Percentiles rank a stretch among this genome's conserved stretches.
Conservation (phyloP, 2,113 vertebrate species). For the Eulacestoma nigropectus region DNA sequence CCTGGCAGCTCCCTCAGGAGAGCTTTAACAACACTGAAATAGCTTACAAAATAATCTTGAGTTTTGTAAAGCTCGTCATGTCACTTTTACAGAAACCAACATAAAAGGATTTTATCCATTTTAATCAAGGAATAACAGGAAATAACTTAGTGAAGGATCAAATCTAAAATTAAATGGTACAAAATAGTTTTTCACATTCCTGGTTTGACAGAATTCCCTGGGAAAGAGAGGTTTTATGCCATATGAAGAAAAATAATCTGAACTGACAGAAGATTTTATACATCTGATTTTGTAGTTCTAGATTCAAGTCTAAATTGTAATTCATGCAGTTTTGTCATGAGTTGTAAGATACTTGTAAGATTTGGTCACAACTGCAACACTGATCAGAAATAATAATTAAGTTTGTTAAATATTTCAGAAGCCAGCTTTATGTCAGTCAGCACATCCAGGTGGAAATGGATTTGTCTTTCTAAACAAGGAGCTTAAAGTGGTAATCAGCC, state of each 20-base stretch:
- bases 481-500: not conserved
- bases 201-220: not conserved
- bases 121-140: not conserved
- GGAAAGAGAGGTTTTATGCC: not conserved
- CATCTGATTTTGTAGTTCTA: not conserved
- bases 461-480: not conserved
- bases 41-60: not conserved
- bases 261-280: not conserved
- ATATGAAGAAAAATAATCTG: not conserved
- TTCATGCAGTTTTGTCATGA: not conserved
- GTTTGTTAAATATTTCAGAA: slow-evolving; percentile 3
- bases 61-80: not conserved
- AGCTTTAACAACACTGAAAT: not conserved
- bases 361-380: not conserved
- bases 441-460: not conserved
- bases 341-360: not conserved
- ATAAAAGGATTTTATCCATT: not conserved
- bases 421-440: not conserved
- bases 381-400: not conserved
- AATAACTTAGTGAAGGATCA: not conserved
- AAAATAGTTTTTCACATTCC: not conserved
- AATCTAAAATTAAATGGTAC: not conserved
- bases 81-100: not conserved
- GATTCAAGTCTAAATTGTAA: not conserved
- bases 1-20: not conserved